These are phyloP conservation scores for Entomobrya multifasciata DNA, from an alignment of 2,888 invertebrate genomes.

Conservation along the genomic window DNA sequence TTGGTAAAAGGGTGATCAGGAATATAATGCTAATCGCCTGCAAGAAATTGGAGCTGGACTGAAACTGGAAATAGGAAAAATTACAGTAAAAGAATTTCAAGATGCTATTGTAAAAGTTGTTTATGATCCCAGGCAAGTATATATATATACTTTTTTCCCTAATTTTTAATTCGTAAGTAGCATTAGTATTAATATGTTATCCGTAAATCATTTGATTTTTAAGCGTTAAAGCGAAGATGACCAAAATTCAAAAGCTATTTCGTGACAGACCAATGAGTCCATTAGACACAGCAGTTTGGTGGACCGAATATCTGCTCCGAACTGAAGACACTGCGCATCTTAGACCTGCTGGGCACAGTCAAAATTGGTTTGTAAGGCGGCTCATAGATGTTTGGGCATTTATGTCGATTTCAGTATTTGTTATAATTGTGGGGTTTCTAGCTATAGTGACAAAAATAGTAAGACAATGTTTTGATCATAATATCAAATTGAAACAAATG, in stretches of 20 bases:
- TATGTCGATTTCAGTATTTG: constrained; percentile 27
- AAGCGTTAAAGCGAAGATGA: constrained; percentile 27
- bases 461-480: too few species aligned
- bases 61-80: constrained; percentile 56
- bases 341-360: constrained; percentile 48
- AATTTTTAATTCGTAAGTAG: too few species aligned
- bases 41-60: constrained; percentile 39
- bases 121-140: constrained; percentile 13
- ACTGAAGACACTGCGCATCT: constrained; percentile 64
- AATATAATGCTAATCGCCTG: constrained; percentile 65
- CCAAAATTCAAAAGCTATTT: constrained; percentile 13
- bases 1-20: constrained; percentile 69
- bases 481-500: too few species aligned
- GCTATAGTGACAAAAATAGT: too few species aligned
- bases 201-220: too few species aligned
- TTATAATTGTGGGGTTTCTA: too few species aligned
- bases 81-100: constrained; percentile 50
- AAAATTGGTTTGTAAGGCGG: constrained; percentile 66
- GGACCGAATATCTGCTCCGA: constrained; percentile 67
- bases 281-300: constrained; percentile 61
- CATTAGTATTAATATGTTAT: too few species aligned
- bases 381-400: constrained; percentile 67
- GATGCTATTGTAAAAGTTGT: constrained; percentile 38
- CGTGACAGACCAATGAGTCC: constrained; percentile 50
- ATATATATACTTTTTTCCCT: too few species aligned